phyloP scores from a whole-genome alignment of 1,140 invertebrate genomes.

The Nixonia krombeini region DNA sequence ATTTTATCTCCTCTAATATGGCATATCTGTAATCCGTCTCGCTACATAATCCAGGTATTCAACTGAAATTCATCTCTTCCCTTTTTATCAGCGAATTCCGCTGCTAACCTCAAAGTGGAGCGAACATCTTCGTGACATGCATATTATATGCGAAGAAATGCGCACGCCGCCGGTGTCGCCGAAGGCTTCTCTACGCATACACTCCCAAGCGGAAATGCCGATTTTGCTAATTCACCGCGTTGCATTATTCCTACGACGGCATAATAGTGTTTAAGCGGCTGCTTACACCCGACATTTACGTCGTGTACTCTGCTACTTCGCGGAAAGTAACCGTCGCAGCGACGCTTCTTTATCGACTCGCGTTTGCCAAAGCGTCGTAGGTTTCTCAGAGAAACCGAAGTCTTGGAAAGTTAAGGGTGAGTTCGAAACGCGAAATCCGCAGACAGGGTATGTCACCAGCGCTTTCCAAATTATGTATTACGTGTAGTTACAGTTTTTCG shows the following conservation, averaged over 20 bases:
- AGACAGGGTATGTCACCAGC: too few species aligned
- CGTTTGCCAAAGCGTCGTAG: too few species aligned
- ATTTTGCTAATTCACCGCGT: constrained; percentile 36
- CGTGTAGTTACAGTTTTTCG: too few species aligned
- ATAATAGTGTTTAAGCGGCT: constrained; percentile 26
- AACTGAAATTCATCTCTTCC: constrained; percentile 39
- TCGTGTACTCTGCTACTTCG: constrained; percentile 13
- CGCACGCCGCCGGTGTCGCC: constrained; percentile 18
- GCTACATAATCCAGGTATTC: constrained; percentile 47
- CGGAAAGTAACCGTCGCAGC: too few species aligned
- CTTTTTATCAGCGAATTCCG: constrained; percentile 37
- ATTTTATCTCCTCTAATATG: too few species aligned
- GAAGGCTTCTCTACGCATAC: constrained; percentile 15
- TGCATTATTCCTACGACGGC: constrained; percentile 28
- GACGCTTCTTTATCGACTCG: too few species aligned
- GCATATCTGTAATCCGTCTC: constrained; percentile 42
- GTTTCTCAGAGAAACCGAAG: too few species aligned
- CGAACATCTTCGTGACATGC: constrained; percentile 46
- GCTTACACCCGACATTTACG: constrained; percentile 27
- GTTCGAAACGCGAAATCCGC: too few species aligned
- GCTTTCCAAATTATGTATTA: too few species aligned
- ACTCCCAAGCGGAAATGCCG: constrained; percentile 26
- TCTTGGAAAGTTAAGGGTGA: too few species aligned
- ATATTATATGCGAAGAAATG: constrained; percentile 46
- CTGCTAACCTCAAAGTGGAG: constrained; percentile 27